Base-by-base conservation (phyloP, 2,888 invertebrate species). In the Mellilla xanthometata region DNA sequence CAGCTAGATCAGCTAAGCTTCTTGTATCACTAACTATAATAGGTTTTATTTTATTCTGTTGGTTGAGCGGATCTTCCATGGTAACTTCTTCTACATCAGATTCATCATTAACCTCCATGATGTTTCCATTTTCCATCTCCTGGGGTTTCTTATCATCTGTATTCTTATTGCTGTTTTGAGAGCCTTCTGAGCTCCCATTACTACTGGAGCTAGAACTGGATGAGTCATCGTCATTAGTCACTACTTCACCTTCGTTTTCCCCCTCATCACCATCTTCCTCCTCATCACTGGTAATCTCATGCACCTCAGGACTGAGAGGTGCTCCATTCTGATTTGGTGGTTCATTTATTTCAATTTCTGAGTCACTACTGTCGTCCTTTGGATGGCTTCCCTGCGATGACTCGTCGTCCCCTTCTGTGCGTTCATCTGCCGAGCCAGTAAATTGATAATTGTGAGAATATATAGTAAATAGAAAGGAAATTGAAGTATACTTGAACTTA, bases 1-100 rank as follows among this genome's bases (percentile, higher is more conserved):
- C 87, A 7, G 95, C 93, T 40, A 94, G 91, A 70, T 94, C 94
- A 8, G 92, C 93, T 49, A 94, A 81, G 39, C 92, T 90, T 76
- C 94, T 95, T 0, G 95, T 94, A 62, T 95, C 94, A 80, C 92
- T 95, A 0, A 95, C 93, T 34, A 95, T 93, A 58, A 95, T 93
- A 5, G 89, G 76, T 64, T 86, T 87, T 50, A 62, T 76, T 59
- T 80, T 82, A 42, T 58, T 64, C 42, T 79, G 65, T 77, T 81
- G 82, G 49, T 85, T 79, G 2, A 94, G 73, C 2, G 94, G 94
- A 81, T 94, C 94, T 62, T 93, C 92, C 33, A 93, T 92, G 36
- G 93, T 81, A 12, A 95, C 92, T 76, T 94, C 78, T 51, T 79
- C 78, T 36, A 79, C 64, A 55, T 79, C 78, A 45, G 57, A 58